Conservation (phyloP, 2,113 vertebrate species). For the Calonectris borealis region DNA sequence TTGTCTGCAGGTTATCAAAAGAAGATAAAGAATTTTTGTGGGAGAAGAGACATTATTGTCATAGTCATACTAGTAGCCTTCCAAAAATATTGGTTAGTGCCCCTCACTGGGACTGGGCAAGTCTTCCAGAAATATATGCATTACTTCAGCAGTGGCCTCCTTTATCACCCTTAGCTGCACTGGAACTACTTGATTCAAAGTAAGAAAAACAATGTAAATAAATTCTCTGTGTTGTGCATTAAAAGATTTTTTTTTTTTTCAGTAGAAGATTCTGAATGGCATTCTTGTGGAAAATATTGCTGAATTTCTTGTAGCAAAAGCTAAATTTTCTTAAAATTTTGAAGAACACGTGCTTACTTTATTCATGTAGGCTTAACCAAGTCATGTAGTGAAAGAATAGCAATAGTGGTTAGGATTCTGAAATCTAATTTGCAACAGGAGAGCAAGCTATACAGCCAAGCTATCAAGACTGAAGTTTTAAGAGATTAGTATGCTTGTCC, state of each 20-base stretch:
- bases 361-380: not conserved
- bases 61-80: conserved; percentile 80
- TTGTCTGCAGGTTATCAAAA: conserved; percentile 83
- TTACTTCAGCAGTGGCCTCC: conserved; percentile 88
- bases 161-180: conserved; percentile 85
- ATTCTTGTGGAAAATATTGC: not conserved
- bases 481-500: not conserved
- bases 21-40: conserved; percentile 90
- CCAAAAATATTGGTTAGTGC: conserved; percentile 90
- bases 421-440: not conserved
- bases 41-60: conserved; percentile 89
- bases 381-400: not conserved
- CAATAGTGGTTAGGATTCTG: not conserved
- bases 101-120: conserved; percentile 93
- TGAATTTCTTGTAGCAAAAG: not conserved
- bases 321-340: not conserved
- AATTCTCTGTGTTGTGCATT: not conserved
- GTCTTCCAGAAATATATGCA: conserved; percentile 87
- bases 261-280: not conserved
- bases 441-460: not conserved
- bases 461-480: not conserved
- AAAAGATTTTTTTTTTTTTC: not conserved
- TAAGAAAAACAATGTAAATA: conserved; percentile 58
- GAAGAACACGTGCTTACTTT: accelerated
- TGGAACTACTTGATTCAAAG: conserved; percentile 92